phyloP scores from a whole-genome alignment of 2,888 invertebrate species.

The Celastrina argiolus region DNA sequence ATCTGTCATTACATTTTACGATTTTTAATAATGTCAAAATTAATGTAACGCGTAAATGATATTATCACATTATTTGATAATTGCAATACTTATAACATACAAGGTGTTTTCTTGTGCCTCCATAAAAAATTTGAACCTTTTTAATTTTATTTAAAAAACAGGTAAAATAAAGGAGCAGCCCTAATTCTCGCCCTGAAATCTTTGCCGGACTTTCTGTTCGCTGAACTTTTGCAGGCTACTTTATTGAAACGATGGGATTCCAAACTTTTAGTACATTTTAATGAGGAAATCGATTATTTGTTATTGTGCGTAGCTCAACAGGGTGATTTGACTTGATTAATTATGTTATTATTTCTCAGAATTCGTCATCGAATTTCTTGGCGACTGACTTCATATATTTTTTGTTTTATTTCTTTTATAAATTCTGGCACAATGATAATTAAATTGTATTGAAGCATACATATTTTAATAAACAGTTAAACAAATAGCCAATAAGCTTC shows the following conservation, averaged over 20 bases:
- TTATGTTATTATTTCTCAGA: background rate
- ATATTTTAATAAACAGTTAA: no score
- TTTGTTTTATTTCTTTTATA: no score
- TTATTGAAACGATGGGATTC: conserved; percentile 26
- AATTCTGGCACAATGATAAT: no score
- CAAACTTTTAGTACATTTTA: conserved; percentile 25
- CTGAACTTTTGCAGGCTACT: conserved; percentile 25
- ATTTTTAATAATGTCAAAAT: no score
- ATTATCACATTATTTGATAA: no score
- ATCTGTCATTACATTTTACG: no score
- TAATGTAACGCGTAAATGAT: no score
- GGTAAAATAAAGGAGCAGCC: conserved; percentile 14
- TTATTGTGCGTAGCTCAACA: conserved; percentile 17
- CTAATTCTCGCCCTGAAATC: conserved; percentile 20
- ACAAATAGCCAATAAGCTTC: no score
- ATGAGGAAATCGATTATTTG: conserved; percentile 24
- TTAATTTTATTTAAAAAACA: background rate
- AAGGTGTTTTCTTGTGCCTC: no score
- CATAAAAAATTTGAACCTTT: no score
- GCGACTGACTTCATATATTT: background rate
- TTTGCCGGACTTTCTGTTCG: conserved; percentile 26
- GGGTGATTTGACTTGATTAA: background rate
- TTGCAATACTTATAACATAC: no score
- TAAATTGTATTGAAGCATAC: no score
- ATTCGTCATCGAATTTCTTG: background rate